Base-by-base conservation (phyloP, 1,140 invertebrate genomes). In the Heterodera schachtii region DNA sequence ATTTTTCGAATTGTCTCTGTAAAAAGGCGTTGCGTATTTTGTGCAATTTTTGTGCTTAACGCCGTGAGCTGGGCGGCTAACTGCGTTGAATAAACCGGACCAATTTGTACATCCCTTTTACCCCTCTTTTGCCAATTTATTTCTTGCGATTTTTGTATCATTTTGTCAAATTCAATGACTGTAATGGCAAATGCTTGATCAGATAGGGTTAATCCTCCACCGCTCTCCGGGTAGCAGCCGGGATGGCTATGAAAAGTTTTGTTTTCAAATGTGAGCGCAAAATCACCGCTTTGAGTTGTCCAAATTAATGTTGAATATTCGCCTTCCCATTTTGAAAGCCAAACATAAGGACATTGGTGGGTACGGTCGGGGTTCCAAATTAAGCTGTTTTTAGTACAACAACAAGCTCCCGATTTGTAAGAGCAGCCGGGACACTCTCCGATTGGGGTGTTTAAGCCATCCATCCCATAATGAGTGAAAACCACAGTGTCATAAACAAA, bases 351-450 rank as follows among this genome's bases (percentile, higher is more conserved):
- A 13, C 75, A 66, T 4, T 77, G 19, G 7, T 77, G 75, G 52
- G 75, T 77, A 7, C n/a, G n/a, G 8, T 77, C 75, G 4, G 75
- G 75, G 4, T 77, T 6, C 75, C 75, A 77, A 77, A 77, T 77
- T n/a, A 77, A 41, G 11, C 13, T 77, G n/a, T 52, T 41, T 52
- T 77, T 46, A 2, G 21, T 41, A 19, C 75, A 77, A 41, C 64
- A 6, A 16, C 75, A 77, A 0, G 16, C n/a, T 11, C 75, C 75
- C 43, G 46, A 60, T 19, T 49, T 6, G 41, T 77, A 77, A 9
- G 64, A 9, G 41, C 75, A 77, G 0, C 52, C 52, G 1, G 44
- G 52, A 57, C 52, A 21, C n/a, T 57, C 44, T n/a, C 49, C 75
- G 41, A 77, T 6, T 13, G 75, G 75, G 0, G 75, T 77, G 41